Base-by-base conservation (phyloP, 2,797 vertebrate genomes). In the Molossus molossus region DNA sequence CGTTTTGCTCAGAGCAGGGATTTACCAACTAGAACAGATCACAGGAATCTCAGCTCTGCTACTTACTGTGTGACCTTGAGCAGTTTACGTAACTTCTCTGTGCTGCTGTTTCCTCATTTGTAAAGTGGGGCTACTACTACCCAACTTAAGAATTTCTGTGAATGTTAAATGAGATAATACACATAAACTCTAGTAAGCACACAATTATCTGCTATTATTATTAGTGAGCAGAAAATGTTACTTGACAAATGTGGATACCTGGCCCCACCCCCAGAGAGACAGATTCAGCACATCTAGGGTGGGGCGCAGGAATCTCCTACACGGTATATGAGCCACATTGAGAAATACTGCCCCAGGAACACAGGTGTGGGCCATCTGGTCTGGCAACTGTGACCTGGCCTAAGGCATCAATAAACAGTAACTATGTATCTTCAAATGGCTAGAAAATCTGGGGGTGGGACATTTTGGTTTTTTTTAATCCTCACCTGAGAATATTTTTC, bases 331-430 rank as follows among this genome's bases (percentile, higher is more conserved):
- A 94, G 87, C 50, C 72, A 85, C 48, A 0, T 94, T 94, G 64
- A 92, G 95, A 96, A 97, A 95, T 90, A 55, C 45, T 48, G 86
- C 96, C 79, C 48, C 58, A 40, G 97, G 96, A 82, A 91, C 75
- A 87, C 96, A 97, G 97, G 95, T 97, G 92, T 48, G 40, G 92
- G 88, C 84, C 96, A 96, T 87, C 95, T 96, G 96, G 82, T 62
- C 90, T 79, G 94, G 94, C 96, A 94, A 79, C 3, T 67, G 2
- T 90, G 97, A 95, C 94, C 96, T 87, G 33, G 73, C 82, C 92
- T 85, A 18, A 77, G 88, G 96, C 82, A 60, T 20, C 27, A 83
- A 83, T 94, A 81, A 91, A 50, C 27, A 14, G 70, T 48, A 88
- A 80, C 73, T n/a, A 13, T 10, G 37, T 37, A 50, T 87, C 75